Base-by-base conservation (phyloP, 2,888 invertebrate genomes). In the Pristionchus entomophagus region DNA sequence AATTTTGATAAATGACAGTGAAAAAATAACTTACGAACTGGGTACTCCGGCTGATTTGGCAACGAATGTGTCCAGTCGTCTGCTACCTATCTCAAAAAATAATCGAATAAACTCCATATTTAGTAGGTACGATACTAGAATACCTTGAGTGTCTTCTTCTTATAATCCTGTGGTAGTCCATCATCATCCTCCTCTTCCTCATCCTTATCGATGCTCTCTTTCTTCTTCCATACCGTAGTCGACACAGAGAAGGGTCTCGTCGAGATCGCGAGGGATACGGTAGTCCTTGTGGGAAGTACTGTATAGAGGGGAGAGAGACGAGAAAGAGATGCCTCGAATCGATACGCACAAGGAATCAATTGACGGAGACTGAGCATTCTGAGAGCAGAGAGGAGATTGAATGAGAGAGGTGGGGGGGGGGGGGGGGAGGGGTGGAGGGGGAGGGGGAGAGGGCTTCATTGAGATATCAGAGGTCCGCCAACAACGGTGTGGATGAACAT, bases 141-240 rank as follows among this genome's bases (percentile, higher is more conserved):
- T 51, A 86, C 87, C 83, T 88, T 86, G 86, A 90, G 69, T 45
- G 84, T 88, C 86, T 88, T 90, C 87, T 87, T 85, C 86, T 91
- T 91, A 86, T 91, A 91, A 86, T 91, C 91, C 73, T 90, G 90
- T 22, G 91, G 91, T 12, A 91, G 88, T 32, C 91, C 91, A 84
- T 91, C 91, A 32, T 91, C 91, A 3, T 88, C 88, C 35, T 86
- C 82, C 19, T 84, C 86, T 22, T 26, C 78, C 32, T 62, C 62
- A 14, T 38, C 35, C 38, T 78, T 49, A 22, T 35, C 49, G 14
- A 51, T 56, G 6, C 19, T 73, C 19, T 53, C 53, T 6, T 86
- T 88, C 90, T 59, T 53, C 87, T 59, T 53, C 83, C 82, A 82
- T 51, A 78, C 78, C 38, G 82, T 38, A 84, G 19, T 49, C 62